These are phyloP conservation scores for Fabriciana adippe DNA, from an alignment of 2,888 invertebrate species.

Conservation along the genomic window DNA sequence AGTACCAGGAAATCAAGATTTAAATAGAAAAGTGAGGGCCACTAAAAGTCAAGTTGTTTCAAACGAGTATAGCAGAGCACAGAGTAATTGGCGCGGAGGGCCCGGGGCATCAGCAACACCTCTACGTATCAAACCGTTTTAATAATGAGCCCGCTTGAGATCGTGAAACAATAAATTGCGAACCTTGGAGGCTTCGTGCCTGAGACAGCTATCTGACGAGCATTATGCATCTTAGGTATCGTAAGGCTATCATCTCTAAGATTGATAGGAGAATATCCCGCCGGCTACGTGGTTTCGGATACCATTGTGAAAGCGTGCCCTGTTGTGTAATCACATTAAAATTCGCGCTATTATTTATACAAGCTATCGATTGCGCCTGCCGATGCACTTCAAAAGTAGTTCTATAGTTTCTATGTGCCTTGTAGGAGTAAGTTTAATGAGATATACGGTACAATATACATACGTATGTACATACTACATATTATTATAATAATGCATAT, in stretches of 20 bases:
- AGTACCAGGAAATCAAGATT: constrained; percentile 35
- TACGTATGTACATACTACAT: too few species aligned
- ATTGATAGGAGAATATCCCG: constrained; percentile 80
- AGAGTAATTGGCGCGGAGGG: constrained; percentile 74
- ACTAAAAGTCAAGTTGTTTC: constrained; percentile 69
- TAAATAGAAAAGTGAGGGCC: constrained; percentile 52
- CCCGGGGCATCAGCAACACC: constrained; percentile 79
- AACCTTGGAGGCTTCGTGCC: constrained; percentile 81
- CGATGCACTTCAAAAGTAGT: too few species aligned
- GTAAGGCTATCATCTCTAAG: constrained; percentile 80
- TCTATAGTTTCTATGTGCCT: too few species aligned
- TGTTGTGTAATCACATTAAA: constrained; percentile 65
- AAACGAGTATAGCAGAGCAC: constrained; percentile 63
- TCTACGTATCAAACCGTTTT: constrained; percentile 82
- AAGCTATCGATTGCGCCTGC: constrained; percentile 22
- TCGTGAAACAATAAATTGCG: constrained; percentile 83
- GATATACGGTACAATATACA: too few species aligned
- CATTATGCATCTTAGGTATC: constrained; percentile 77
- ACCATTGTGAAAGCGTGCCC: constrained; percentile 60
- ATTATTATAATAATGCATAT: too few species aligned
- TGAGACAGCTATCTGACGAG: constrained; percentile 80
- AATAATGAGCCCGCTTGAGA: constrained; percentile 80
- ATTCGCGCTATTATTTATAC: constrained; percentile 46
- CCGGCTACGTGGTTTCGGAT: constrained; percentile 71
- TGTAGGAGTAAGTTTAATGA: too few species aligned